Percentiles rank a stretch among this genome's conserved stretches.
These are phyloP conservation scores for Proteles cristata DNA, from an alignment of 2,113 vertebrate species.

Conservation along the genomic window DNA sequence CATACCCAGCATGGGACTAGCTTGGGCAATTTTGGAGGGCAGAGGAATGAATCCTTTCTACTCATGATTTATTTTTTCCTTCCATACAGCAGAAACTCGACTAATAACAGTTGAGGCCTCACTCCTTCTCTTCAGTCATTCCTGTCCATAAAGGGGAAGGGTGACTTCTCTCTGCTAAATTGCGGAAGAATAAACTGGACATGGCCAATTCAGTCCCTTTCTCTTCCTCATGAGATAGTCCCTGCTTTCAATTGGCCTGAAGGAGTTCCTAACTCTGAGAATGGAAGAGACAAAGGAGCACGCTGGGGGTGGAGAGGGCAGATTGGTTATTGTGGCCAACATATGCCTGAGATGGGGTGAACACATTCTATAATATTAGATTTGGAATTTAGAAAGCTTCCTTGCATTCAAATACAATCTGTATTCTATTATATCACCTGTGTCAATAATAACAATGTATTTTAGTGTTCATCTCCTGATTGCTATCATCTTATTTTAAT, in stretches of 20 bases:
- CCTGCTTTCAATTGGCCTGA: not conserved
- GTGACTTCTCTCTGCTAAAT: not conserved
- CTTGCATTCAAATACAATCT: not conserved
- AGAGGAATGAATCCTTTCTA: not conserved
- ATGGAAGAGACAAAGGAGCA: not conserved
- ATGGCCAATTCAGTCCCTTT: not conserved
- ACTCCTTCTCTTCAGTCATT: not conserved
- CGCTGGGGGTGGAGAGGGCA: accelerated
- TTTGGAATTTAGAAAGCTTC: not conserved
- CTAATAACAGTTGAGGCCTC: not conserved
- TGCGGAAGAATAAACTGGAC: not conserved
- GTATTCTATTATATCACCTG: not conserved
- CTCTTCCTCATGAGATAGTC: not conserved
- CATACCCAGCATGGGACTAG: not conserved
- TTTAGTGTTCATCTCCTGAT: not conserved
- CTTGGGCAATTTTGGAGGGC: not conserved
- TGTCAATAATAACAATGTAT: not conserved
- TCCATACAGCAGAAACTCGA: not conserved
- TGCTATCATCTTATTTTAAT: not conserved
- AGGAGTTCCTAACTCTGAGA: not conserved
- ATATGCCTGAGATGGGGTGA: not conserved
- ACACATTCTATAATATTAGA: not conserved
- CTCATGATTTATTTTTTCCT: not conserved
- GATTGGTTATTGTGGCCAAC: accelerated
- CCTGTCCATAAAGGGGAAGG: not conserved